Conservation (phyloP, 2,113 vertebrate genomes). For the Oncorhynchus tshawytscha region DNA sequence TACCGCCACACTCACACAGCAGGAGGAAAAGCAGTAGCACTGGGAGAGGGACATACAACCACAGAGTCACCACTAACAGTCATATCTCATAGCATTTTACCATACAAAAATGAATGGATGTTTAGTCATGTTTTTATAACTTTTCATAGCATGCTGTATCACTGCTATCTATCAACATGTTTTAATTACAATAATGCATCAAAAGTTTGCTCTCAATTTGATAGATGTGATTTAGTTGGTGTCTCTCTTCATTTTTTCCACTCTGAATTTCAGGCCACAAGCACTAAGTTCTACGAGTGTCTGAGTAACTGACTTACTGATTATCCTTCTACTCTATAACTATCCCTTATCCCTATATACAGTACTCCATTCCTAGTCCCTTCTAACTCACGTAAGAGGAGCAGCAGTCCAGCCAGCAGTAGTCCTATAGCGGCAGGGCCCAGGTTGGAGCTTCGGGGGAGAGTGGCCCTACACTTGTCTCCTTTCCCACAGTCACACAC, state of each 20-base stretch:
- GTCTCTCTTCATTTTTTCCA: too few relatives aligned
- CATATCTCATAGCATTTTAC: background rate
- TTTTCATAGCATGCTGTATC: too few relatives aligned
- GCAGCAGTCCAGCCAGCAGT: constrained; percentile 56
- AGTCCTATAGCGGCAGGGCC: constrained; percentile 51
- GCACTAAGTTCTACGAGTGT: background rate
- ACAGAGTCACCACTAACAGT: background rate
- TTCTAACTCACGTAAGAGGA: constrained; percentile 72
- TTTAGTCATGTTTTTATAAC: too few relatives aligned
- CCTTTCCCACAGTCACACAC: constrained; percentile 69
- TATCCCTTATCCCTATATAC: background rate
- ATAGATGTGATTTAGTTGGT: too few relatives aligned
- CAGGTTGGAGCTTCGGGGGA: background rate
- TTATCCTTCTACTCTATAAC: background rate
- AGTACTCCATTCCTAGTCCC: too few relatives aligned
- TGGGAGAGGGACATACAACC: constrained; percentile 40
- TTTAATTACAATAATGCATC: too few relatives aligned
- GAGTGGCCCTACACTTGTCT: constrained; percentile 29
- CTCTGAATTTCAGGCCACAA: too few relatives aligned
- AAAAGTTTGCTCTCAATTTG: too few relatives aligned
- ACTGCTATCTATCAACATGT: too few relatives aligned
- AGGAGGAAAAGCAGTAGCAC: constrained; percentile 52
- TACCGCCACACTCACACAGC: constrained; percentile 1
- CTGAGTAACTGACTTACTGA: background rate
- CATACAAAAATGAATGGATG: background rate